phyloP scores from a whole-genome alignment of 2,888 invertebrate species.

The Mythimna loreyi region DNA sequence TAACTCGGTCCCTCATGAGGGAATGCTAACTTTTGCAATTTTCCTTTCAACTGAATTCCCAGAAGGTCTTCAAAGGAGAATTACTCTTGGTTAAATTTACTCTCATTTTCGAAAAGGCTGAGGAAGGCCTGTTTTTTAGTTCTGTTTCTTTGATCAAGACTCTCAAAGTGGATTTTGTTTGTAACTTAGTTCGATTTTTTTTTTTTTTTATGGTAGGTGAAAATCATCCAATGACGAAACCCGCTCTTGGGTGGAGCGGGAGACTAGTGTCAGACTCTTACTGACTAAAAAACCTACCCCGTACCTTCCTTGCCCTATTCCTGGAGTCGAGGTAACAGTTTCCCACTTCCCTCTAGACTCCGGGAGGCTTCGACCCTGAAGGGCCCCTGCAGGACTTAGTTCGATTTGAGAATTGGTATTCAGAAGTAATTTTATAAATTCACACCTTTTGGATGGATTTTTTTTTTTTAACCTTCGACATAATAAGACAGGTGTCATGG shows the following conservation, averaged over 20 bases:
- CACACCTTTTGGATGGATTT: slow-evolving; percentile 74
- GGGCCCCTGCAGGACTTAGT: too few species aligned
- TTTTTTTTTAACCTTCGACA: too few species aligned
- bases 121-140: slow-evolving; percentile 87
- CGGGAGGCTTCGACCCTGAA: too few species aligned
- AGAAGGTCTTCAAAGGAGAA: slow-evolving; percentile 87
- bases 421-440: slow-evolving; percentile 86
- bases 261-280: too few species aligned
- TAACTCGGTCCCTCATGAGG: slow-evolving; percentile 84
- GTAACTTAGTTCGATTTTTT: slow-evolving; percentile 80
- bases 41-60: slow-evolving; percentile 83
- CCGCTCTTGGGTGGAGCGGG: too few species aligned
- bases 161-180: slow-evolving; percentile 88
- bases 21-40: slow-evolving; percentile 89
- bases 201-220: too few species aligned
- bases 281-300: too few species aligned
- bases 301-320: too few species aligned
- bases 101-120: slow-evolving; percentile 80
- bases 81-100: slow-evolving; percentile 89
- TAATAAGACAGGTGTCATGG: too few species aligned
- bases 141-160: slow-evolving; percentile 89
- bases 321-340: too few species aligned
- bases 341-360: too few species aligned
- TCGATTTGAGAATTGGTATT: slow-evolving; percentile 84
- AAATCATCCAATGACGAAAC: too few species aligned